phyloP scores from a whole-genome alignment of 2,113 vertebrate species.

The Globicephala melas region DNA sequence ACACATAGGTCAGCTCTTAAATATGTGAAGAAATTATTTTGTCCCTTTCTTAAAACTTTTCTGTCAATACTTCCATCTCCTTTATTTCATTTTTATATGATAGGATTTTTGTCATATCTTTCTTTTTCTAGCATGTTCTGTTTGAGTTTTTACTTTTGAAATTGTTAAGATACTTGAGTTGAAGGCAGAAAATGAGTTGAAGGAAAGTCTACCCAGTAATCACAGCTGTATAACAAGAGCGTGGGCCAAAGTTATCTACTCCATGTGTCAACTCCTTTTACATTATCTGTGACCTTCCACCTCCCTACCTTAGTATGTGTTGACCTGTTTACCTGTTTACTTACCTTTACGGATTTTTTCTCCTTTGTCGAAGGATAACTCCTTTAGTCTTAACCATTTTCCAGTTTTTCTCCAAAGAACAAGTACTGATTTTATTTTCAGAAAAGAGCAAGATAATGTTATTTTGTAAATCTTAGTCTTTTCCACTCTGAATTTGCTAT shows the following conservation, averaged over 20 bases:
- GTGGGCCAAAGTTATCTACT: neutral
- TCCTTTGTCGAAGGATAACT: neutral
- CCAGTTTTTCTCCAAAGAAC: neutral
- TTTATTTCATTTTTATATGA: neutral
- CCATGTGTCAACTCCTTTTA: neutral
- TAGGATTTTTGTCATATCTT: neutral
- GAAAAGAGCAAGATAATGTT: neutral
- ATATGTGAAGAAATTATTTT: neutral
- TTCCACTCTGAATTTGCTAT: neutral
- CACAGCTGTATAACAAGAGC: neutral
- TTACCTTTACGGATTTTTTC: neutral
- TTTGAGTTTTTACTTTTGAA: neutral
- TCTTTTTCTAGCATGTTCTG: constrained; percentile 14
- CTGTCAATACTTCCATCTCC: neutral
- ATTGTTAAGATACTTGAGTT: neutral
- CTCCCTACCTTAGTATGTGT: neutral
- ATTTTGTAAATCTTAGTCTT: neutral
- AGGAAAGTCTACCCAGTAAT: neutral
- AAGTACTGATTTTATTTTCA: neutral
- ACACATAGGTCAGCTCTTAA: neutral
- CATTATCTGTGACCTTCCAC: neutral
- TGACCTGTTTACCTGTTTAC: neutral
- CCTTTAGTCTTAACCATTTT: neutral
- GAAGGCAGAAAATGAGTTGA: neutral
- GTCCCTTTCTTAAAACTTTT: neutral